These are phyloP conservation scores for Myioborus miniatus DNA, from an alignment of 2,797 vertebrate species.

Conservation along the genomic window DNA sequence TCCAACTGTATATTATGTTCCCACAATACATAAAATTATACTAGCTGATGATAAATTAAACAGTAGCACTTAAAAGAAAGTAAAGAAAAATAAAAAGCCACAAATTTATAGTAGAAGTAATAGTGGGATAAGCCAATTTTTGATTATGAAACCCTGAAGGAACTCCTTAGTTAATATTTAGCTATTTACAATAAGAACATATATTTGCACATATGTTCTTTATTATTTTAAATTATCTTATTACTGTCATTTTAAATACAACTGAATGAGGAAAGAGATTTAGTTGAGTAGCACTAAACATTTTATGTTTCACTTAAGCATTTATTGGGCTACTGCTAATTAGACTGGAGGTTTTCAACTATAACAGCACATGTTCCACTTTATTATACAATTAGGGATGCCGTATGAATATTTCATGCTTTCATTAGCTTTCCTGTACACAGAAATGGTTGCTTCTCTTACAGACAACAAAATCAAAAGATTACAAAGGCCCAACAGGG, in stretches of 20 bases:
- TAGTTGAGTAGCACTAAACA: not conserved
- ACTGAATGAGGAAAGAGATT: not conserved
- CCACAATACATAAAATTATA: not conserved
- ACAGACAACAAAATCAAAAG: not conserved
- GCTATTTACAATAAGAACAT: not conserved
- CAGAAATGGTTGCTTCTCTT: not conserved
- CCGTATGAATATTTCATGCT: constrained; percentile 53
- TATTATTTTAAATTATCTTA: not conserved
- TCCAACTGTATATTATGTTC: not conserved
- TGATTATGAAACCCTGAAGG: not conserved
- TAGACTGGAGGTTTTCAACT: constrained; percentile 11
- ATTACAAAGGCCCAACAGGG: not conserved
- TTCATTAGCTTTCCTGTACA: constrained; percentile 34
- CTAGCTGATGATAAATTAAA: not conserved
- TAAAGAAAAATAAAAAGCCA: too few relatives aligned
- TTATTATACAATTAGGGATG: constrained; percentile 35
- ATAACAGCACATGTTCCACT: constrained; percentile 7
- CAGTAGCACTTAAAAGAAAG: not conserved
- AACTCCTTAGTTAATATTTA: not conserved
- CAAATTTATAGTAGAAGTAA: not conserved
- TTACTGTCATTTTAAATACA: not conserved
- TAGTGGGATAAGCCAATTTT: not conserved
- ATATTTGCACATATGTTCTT: not conserved
- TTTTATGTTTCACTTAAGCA: not conserved
- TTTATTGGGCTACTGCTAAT: constrained; percentile 36